These are phyloP conservation scores for Psammodynastes pulverulentus DNA, from an alignment of 2,113 vertebrate genomes.

Conservation along the genomic window DNA sequence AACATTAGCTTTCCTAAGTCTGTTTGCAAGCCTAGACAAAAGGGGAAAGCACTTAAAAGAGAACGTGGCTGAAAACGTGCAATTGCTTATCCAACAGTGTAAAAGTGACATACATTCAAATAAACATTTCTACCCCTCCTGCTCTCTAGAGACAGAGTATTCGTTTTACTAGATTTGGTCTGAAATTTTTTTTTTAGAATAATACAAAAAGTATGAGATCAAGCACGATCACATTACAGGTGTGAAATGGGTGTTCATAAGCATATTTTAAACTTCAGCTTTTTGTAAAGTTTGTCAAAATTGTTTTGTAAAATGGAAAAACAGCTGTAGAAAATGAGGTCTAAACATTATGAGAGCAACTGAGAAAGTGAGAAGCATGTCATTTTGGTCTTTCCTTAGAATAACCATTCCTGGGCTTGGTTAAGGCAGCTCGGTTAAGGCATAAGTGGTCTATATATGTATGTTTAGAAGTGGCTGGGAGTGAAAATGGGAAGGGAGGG, in stretches of 20 bases:
- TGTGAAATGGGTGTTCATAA: conserved; percentile 53
- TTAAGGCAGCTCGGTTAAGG: not conserved
- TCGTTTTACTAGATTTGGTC: conserved; percentile 39
- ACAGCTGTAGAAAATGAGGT: conserved; percentile 36
- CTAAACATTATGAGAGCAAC: conserved; percentile 16
- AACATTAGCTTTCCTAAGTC: conserved; percentile 11
- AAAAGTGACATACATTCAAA: conserved; percentile 10
- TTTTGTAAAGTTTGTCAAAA: conserved; percentile 55
- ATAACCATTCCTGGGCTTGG: conserved; percentile 4
- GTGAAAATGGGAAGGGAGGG: conserved; percentile 10
- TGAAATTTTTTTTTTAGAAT: conserved; percentile 43
- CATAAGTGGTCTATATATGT: not conserved
- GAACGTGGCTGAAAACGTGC: conserved; percentile 12
- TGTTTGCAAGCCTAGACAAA: not conserved
- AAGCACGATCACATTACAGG: conserved; percentile 40
- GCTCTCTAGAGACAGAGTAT: conserved; percentile 31
- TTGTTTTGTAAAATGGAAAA: conserved; percentile 52
- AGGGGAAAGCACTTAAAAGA: conserved; percentile 39
- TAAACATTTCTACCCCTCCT: conserved; percentile 18
- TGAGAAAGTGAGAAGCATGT: conserved; percentile 22
- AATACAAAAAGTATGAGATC: conserved; percentile 50
- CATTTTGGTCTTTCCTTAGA: conserved; percentile 27
- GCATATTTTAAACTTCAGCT: conserved; percentile 50
- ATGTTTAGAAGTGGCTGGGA: not conserved
- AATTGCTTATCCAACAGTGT: conserved; percentile 34